Evolutionary conservation across 2,797 vertebrate genomes (phyloP).

Genomic region (Coranthus polyacanthus): DNA sequence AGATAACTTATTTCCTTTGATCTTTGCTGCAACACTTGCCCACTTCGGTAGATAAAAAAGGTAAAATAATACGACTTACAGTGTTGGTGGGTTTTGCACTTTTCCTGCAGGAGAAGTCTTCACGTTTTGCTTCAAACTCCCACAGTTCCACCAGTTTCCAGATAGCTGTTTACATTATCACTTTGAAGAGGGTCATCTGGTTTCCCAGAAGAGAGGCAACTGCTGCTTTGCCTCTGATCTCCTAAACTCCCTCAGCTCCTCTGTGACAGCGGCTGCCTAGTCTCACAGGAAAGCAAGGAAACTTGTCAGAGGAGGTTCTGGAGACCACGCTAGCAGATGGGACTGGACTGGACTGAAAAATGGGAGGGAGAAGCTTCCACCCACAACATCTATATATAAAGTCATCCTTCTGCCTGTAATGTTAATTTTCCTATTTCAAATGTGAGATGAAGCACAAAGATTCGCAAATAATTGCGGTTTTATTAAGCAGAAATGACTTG

Average conservation of each 20-base stretch:
- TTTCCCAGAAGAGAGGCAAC: conserved; percentile 68
- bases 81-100: conserved; percentile 36
- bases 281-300: conserved; percentile 71
- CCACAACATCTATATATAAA: conserved; percentile 20
- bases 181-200: conserved; percentile 79
- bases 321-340: conserved; percentile 53
- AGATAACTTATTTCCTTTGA: conserved; percentile 38
- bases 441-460: conserved; percentile 2
- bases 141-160: conserved; percentile 66
- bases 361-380: conserved; percentile 52
- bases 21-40: conserved; percentile 4
- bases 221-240: conserved; percentile 78
- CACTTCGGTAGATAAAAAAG: conserved; percentile 19
- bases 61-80: conserved; percentile 56
- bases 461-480: conserved; percentile 10
- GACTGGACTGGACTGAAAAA: conserved; percentile 48
- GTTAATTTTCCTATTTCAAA: conserved; percentile 9
- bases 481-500: conserved; percentile 12
- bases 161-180: conserved; percentile 80
- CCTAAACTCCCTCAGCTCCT: conserved; percentile 68
- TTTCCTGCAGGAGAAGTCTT: conserved; percentile 60
- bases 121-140: conserved; percentile 70
- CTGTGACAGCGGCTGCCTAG: conserved; percentile 74
- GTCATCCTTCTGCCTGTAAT: conserved; percentile 7
- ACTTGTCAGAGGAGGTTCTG: conserved; percentile 68